Evolutionary conservation across 2,113 vertebrate genomes (phyloP).

Genomic region (Paradisaea rubra): DNA sequence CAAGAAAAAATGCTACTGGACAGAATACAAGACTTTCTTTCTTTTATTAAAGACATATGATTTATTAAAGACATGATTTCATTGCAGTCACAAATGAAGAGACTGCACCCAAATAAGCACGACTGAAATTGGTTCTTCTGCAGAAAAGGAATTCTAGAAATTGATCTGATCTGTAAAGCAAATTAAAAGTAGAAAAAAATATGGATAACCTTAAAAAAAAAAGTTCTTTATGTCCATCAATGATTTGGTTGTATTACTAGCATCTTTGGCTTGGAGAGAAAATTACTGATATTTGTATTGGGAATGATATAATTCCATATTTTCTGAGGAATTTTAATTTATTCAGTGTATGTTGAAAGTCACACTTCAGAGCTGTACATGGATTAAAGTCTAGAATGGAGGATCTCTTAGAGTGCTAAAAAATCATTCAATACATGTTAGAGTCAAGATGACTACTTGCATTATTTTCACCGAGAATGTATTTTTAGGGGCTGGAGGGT

Average conservation of each 20-base stretch:
- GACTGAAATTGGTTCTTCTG: neutral
- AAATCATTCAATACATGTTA: neutral
- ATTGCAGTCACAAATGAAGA: neutral
- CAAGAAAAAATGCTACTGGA: neutral
- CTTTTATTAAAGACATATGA: neutral
- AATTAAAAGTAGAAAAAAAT: neutral
- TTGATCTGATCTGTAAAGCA: neutral
- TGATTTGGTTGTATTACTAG: fast-evolving
- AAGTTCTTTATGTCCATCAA: fast-evolving
- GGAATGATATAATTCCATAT: neutral
- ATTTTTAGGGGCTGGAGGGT: neutral
- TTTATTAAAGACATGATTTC: neutral
- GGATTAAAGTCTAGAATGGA: neutral
- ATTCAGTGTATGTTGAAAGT: neutral
- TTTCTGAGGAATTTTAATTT: neutral
- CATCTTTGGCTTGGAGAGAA: neutral
- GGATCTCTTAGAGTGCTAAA: neutral
- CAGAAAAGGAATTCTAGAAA: neutral
- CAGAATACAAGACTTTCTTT: neutral
- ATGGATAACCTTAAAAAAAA: neutral
- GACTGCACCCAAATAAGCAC: neutral
- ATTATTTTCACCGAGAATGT: neutral
- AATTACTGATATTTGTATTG: neutral
- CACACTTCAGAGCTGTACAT: neutral
- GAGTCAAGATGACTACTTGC: neutral